Evolutionary conservation across 2,113 vertebrate species (phyloP), one percentile per base, ranked within the genome.

Genomic region (Corapipo altera): DNA sequence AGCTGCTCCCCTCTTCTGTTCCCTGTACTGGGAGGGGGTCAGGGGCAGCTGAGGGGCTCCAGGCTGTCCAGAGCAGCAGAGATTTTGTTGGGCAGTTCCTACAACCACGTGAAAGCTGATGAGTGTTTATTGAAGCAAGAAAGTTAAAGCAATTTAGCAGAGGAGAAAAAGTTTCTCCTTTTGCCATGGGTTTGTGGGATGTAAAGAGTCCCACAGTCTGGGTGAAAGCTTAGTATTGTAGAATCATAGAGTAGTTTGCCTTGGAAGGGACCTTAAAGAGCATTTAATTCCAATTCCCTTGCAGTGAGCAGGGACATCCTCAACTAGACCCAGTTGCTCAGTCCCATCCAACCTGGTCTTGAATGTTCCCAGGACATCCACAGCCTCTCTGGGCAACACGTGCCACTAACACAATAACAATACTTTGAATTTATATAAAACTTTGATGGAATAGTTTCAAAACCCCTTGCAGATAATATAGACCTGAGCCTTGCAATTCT

Each of bases 11-110:
- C 22, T 20, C 7, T 62, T 61, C 46, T 57, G 48, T 54, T 57
- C n/a, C 27, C 0, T 2, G 17, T 28, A 3, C 0, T 2, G 2
- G 15, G 55, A 74, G 3, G 12, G 18, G 37, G 11, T 49, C 5
- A 7, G 33, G 62, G 55, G 33, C 55, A 72, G 23, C 11, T 14
- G 1, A 24, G 55, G 27, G 14, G 33, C 44, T 79, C 69, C 17
- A 54, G 85, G 23, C 30, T 2, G 3, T 23, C 44, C 20, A 52
- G 35, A 37, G 37, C 54, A 57, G 78, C 30, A 21, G 77, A 15
- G 44, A 7, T 41, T 5, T 11, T 37, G 32, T 13, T 44, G 88
- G 43, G 78, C 52, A 59, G n/a, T 23, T 78, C 43, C 55, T 77
- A 26, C 30, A 62, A 3, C 15, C 30, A 30, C 16, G 4, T 0